phyloP scores from a whole-genome alignment of 2,113 vertebrate genomes.

The Pardalotus punctatus region DNA sequence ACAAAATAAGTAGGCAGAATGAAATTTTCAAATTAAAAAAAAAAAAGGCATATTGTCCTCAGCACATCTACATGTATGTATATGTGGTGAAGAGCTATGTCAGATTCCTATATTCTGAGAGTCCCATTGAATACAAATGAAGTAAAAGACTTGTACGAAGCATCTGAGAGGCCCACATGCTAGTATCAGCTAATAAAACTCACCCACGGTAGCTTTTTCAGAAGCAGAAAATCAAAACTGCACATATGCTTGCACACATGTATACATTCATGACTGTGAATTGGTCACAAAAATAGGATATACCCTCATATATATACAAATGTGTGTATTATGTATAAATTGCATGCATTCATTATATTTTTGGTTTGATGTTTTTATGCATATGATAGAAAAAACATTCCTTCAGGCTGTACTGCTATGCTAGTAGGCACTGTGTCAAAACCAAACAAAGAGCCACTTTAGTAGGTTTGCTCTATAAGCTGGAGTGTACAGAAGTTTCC shows the following conservation, averaged over 20 bases:
- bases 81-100: not conserved
- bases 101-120: not conserved
- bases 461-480: not conserved
- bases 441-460: slow-evolving; percentile 51
- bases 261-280: not conserved
- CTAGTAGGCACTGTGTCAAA: slow-evolving; percentile 46
- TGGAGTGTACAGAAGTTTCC: not conserved
- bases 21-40: not conserved
- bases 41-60: not conserved
- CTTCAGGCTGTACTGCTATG: slow-evolving; percentile 3
- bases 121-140: not conserved
- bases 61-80: not conserved
- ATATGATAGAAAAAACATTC: slow-evolving; percentile 58
- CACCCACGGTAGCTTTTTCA: slow-evolving; percentile 2
- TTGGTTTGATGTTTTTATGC: slow-evolving; percentile 27
- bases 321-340: not conserved
- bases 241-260: not conserved
- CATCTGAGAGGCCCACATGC: not conserved
- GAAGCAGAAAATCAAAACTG: not conserved
- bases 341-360: slow-evolving; percentile 15
- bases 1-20: not conserved
- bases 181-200: not conserved
- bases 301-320: not conserved
- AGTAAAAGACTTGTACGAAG: not conserved
- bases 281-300: not conserved